A percentile compares a stretch with the other conserved stretches of the same genome.
phyloP scores from a whole-genome alignment of 2,888 invertebrate genomes.

The Lissocephala sabroskyi region DNA sequence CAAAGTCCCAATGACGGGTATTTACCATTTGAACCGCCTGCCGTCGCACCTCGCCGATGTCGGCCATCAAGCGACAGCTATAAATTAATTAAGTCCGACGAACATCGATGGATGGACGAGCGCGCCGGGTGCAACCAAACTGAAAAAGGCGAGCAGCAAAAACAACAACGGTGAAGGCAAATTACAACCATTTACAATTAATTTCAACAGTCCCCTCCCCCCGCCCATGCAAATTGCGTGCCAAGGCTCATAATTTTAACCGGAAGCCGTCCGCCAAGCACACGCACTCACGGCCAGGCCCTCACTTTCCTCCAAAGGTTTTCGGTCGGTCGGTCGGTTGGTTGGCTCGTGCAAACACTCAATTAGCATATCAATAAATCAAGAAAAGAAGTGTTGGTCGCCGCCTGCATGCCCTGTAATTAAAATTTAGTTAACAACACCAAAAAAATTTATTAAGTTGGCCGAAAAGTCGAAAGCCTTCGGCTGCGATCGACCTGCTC shows the following conservation, averaged over 20 bases:
- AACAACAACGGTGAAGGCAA: constrained; percentile 33
- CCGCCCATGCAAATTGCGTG: constrained; percentile 60
- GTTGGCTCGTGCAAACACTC: constrained; percentile 53
- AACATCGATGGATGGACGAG: constrained; percentile 23
- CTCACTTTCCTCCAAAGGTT: constrained; percentile 3
- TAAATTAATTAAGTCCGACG: constrained; percentile 50
- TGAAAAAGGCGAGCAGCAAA: constrained; percentile 21
- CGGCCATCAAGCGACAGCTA: constrained; percentile 36
- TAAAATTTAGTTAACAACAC: constrained; percentile 61
- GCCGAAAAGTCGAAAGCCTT: constrained; percentile 2
- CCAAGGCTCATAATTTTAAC: constrained; percentile 57
- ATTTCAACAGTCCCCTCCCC: constrained; percentile 51
- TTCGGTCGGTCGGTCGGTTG: no score
- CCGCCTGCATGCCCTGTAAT: constrained; percentile 24
- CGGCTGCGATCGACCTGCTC: constrained; percentile 21
- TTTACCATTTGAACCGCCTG: constrained; percentile 22
- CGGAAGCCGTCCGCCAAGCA: constrained; percentile 12
- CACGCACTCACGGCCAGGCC: constrained; percentile 8
- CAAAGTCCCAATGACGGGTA: constrained; percentile 47
- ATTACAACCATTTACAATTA: constrained; percentile 63
- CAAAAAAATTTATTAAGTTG: constrained; percentile 58
- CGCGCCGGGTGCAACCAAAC: neutral
- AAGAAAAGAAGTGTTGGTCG: constrained; percentile 45
- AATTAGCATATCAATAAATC: constrained; percentile 65
- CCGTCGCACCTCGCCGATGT: neutral